Base-by-base conservation (phyloP, 92 coral and sea anemone genomes). In the Parazoanthus darwini region DNA sequence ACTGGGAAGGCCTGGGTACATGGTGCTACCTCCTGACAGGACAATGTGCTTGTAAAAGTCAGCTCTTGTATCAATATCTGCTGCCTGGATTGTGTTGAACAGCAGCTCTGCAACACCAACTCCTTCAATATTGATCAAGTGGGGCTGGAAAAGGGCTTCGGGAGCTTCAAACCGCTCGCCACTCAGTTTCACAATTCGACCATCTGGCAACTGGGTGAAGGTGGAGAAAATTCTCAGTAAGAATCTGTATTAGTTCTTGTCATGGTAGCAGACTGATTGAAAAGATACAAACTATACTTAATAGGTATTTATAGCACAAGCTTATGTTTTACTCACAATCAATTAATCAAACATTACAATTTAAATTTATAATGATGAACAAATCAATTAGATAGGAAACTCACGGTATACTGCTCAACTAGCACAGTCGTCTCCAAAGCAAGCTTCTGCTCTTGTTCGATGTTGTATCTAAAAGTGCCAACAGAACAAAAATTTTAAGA, bases 91-190 rank as follows among this genome's bases (percentile, higher is more conserved):
- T 63, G 98, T 96, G 94, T 93, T 96, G 80, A 95, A 96, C 33
- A 96, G 90, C 81, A 96, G 94, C 91, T 96, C 98, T 1, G 98
- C 98, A 67, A 96, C 98, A 10, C 98, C 98, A 58, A 92, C 98
- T 22, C 98, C 98, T 87, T 96, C 98, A 89, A 96, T 89, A 67
- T 96, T 96, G 88, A 96, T 96, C 33, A 96, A 94, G 74, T 96
- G 98, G 48, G 98, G 98, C 86, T 96, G 98, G 93, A 96, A 96
- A 14, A 96, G 93, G 16, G 98, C 98, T 85, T 96, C 98, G 5
- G 98, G 98, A 1, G 98, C 98, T 85, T 96, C 98, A 88, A 96
- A 96, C 75, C 98, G 86, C 86, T 96, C 98, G 42, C 98, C 98
- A 90, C 98, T 96, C 88, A 96, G 90, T 89, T 96, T 96, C 51